Evolutionary conservation across 2,888 invertebrate genomes (phyloP).

Genomic region (Prosopocoilus inquinatus): DNA sequence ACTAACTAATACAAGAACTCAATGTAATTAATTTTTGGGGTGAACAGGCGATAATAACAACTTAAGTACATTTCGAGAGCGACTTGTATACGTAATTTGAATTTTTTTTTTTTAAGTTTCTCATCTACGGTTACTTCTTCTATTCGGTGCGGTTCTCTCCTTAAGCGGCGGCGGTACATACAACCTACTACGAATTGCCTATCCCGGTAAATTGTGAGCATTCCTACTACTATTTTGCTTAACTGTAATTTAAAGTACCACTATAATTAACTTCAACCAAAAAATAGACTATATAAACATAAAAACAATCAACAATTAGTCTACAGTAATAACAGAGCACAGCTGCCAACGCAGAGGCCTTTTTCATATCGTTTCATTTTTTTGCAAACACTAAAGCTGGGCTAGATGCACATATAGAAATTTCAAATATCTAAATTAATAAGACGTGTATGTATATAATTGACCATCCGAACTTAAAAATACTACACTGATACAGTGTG

Average conservation of each 20-base stretch:
- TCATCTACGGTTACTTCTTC: neutral
- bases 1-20: neutral
- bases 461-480: conserved; percentile 1
- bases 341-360: conserved; percentile 37
- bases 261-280: conserved; percentile 50
- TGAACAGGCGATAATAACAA: conserved; percentile 10
- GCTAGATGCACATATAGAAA: conserved; percentile 12
- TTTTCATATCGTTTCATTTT: conserved; percentile 24
- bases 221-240: conserved; percentile 28
- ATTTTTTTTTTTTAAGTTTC: neutral
- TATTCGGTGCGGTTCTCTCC: conserved; percentile 11
- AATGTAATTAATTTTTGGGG: neutral
- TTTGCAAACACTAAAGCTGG: conserved; percentile 28
- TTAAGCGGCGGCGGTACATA: too few species aligned
- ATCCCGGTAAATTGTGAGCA: conserved; percentile 29
- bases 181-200: conserved; percentile 14
- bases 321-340: conserved; percentile 48
- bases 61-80: conserved; percentile 18
- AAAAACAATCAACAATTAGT: conserved; percentile 53
- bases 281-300: conserved; percentile 54
- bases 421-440: conserved; percentile 11
- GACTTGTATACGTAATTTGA: conserved; percentile 18
- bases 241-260: conserved; percentile 36
- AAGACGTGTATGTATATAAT: conserved; percentile 1
- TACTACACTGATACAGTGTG: conserved; percentile 22